Evolutionary conservation across 1,140 invertebrate genomes (phyloP), one percentile per base, ranked within the genome.

Genomic region (Euglossa dilemma): DNA sequence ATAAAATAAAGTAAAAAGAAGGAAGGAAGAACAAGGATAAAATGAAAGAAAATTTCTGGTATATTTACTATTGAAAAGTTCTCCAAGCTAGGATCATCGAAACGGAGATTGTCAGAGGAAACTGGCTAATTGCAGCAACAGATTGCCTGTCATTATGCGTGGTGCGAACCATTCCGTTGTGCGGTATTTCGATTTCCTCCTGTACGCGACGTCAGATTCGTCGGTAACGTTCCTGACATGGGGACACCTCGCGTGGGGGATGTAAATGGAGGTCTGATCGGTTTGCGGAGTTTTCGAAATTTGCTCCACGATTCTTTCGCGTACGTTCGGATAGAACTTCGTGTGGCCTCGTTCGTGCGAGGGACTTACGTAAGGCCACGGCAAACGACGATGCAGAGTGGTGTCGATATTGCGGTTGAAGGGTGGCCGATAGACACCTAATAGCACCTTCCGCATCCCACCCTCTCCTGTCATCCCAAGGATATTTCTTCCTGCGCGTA

Each of bases 311-410:
- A 88, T 85, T 14, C 66, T 56, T 8, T 85, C 57, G n/a, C 54
- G 72, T 16, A 79, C 54, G 43, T 77, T 80, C 4, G 63, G 47
- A 8, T 87, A 85, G 43, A 67, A 85, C 50, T 63, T 79, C 28
- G 56, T 6, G n/a, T 69, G n/a, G 6, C 76, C 79, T 20, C 25
- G 74, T 6, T 87, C 64, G 14, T 88, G 80, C 8, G 79, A 52
- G 1, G 78, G 79, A 20, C 54, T 28, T 23, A 88, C 54, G 36
- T 67, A 87, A 6, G 64, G 12, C 86, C 83, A 88, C 0, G 86
- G 83, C n/a, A 85, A 76, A 71, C 83, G 70, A 9, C 25, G 71
- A 50, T 83, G 79, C 50, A 88, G 50, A 20, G 67, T 78, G 5
- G 56, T 66, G 56, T n/a, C 56, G 16, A 56, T 23, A 12, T 63